Evolutionary conservation across 35 echinoderm and acorn worm species (phyloP).

Genomic region (Apostichopus japonicus): DNA sequence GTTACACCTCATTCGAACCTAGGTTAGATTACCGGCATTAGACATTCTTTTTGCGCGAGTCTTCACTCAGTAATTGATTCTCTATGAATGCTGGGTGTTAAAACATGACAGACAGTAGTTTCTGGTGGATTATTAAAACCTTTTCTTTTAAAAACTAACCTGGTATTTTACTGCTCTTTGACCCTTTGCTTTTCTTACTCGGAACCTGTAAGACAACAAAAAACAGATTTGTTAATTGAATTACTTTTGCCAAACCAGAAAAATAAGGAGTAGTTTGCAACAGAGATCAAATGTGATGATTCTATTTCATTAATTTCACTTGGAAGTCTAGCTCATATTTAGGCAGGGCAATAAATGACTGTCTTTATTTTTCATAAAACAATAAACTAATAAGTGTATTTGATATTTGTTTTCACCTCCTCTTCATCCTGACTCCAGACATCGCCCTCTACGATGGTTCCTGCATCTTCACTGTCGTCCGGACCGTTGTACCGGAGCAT

Average conservation of each 20-base stretch:
- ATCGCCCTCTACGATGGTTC: slow-evolving; percentile 44
- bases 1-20: too few relatives aligned
- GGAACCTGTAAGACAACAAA: not conserved
- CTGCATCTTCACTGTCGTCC: slow-evolving; percentile 50
- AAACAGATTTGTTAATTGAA: not conserved
- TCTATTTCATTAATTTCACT: too few relatives aligned
- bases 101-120: too few relatives aligned
- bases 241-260: not conserved
- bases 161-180: slow-evolving; percentile 44
- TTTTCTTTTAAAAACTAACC: not conserved
- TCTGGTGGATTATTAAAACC: too few relatives aligned
- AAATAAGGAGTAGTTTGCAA: not conserved
- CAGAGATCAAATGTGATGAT: too few relatives aligned
- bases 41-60: too few relatives aligned
- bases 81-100: too few relatives aligned
- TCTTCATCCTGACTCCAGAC: slow-evolving; percentile 43
- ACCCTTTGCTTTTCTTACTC: slow-evolving; percentile 20
- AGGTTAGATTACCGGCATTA: too few relatives aligned
- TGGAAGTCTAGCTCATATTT: too few relatives aligned
- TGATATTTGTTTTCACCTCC: not conserved
- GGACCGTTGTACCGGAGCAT: slow-evolving; percentile 47
- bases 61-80: too few relatives aligned
- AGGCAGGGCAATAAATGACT: too few relatives aligned
- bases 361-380: too few relatives aligned
- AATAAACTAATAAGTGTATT: not conserved